Evolutionary conservation across 2,113 vertebrate species (phyloP).

Genomic region (Capreolus pygargus): DNA sequence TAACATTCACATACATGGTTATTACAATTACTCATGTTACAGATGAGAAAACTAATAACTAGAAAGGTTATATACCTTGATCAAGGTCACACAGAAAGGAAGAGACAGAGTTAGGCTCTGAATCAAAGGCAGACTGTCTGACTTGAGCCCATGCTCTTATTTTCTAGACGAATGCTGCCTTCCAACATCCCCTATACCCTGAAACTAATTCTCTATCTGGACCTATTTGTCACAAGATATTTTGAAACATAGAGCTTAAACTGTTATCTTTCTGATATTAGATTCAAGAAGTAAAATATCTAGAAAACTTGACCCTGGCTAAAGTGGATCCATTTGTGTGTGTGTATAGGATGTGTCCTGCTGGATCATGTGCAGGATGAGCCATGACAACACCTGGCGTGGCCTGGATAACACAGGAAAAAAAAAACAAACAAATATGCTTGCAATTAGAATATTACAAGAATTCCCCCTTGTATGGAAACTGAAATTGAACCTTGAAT

Average conservation of each 20-base stretch:
- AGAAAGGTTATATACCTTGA: neutral
- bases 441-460: neutral
- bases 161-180: neutral
- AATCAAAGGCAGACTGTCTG: neutral
- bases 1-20: neutral
- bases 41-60: neutral
- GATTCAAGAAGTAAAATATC: neutral
- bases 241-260: neutral
- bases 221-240: neutral
- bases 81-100: neutral
- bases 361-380: neutral
- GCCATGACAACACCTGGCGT: fast-evolving
- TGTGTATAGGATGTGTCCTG: fast-evolving
- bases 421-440: neutral
- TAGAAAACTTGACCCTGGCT: neutral
- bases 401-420: neutral
- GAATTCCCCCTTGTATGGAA: neutral
- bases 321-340: neutral
- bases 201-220: neutral
- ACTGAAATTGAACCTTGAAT: neutral
- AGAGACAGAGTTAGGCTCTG: neutral
- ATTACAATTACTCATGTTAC: neutral
- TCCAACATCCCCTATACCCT: neutral
- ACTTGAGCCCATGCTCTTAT: neutral
- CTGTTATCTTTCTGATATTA: neutral